Evolutionary conservation across 2,797 vertebrate genomes (phyloP).

Genomic region (Sitta carolinensis): DNA sequence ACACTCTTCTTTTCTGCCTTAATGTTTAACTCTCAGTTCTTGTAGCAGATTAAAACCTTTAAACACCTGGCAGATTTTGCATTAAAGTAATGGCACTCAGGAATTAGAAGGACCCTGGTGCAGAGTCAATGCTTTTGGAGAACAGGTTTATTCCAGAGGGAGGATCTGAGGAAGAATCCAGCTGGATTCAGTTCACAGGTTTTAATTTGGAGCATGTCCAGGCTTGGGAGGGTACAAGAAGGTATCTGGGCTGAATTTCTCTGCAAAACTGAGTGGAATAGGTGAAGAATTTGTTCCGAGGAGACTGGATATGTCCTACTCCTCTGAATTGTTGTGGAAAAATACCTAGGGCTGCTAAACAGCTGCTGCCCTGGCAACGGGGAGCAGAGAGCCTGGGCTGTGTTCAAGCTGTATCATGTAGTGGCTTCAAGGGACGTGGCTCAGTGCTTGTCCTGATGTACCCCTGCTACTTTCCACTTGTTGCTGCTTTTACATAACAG

Average conservation of each 20-base stretch:
- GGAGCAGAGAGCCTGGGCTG: background rate
- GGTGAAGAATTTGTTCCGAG: background rate
- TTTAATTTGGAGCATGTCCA: background rate
- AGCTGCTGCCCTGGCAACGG: slow-evolving; percentile 25
- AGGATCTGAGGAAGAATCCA: background rate
- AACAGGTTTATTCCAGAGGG: background rate
- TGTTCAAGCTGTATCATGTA: background rate
- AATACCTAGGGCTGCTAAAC: slow-evolving; percentile 8
- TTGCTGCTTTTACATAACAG: background rate
- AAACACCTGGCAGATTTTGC: background rate
- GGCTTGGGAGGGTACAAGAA: background rate
- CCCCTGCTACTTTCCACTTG: background rate
- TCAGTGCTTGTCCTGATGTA: background rate
- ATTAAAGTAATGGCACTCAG: background rate
- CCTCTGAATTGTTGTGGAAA: slow-evolving; percentile 40
- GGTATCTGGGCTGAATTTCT: background rate
- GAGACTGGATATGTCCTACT: background rate
- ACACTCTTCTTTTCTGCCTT: background rate
- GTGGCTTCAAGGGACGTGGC: background rate
- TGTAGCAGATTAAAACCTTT: background rate
- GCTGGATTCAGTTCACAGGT: slow-evolving; percentile 2
- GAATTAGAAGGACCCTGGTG: background rate
- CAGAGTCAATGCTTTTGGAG: background rate
- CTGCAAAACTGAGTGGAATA: background rate
- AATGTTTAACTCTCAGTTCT: background rate